Evolutionary conservation across 2,113 vertebrate species (phyloP).

Genomic region (Thamnaconus septentrionalis): DNA sequence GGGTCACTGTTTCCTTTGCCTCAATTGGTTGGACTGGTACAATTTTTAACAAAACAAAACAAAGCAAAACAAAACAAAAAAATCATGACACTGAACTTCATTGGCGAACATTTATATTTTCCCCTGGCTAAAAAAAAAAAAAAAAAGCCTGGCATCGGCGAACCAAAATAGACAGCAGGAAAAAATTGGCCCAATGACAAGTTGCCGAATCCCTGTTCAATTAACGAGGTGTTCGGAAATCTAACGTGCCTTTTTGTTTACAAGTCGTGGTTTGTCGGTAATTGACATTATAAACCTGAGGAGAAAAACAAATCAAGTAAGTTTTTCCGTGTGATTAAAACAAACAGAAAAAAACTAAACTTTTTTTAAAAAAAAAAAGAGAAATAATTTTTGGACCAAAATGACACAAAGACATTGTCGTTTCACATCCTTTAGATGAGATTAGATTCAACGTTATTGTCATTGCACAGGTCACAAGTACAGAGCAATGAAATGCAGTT

Average conservation of each 20-base stretch:
- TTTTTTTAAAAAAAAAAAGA: too few relatives aligned
- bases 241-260: slow-evolving; percentile 5
- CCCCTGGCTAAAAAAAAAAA: not conserved
- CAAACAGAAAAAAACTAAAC: slow-evolving; percentile 5
- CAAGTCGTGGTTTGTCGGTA: slow-evolving; percentile 26
- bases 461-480: too few relatives aligned
- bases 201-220: slow-evolving; percentile 4
- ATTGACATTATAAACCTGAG: slow-evolving; percentile 8
- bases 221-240: slow-evolving; percentile 3
- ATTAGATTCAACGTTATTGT: too few relatives aligned
- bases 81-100: too few relatives aligned
- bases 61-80: too few relatives aligned
- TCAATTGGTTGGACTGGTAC: too few relatives aligned
- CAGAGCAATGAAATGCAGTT: too few relatives aligned
- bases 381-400: not conserved
- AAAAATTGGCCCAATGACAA: not conserved
- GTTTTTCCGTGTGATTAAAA: not conserved
- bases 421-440: not conserved
- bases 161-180: not conserved
- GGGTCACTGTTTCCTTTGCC: not conserved
- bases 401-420: not conserved
- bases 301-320: slow-evolving; percentile 10
- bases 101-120: not conserved
- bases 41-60: too few relatives aligned
- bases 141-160: not conserved